Conservation (phyloP, 2,888 invertebrate genomes). For the Slavum lentiscoides region DNA sequence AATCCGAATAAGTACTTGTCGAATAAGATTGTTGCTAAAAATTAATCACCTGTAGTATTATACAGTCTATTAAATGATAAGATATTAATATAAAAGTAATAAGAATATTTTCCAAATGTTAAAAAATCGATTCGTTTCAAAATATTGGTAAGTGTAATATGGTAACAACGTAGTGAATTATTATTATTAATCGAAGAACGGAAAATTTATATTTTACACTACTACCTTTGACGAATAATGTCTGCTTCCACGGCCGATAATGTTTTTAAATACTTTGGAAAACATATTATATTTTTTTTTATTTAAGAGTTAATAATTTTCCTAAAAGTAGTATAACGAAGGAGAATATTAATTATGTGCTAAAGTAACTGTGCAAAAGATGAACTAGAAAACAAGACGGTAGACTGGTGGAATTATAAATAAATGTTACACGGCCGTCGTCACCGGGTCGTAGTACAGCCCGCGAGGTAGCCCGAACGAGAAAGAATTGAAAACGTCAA, state of each 20-base stretch:
- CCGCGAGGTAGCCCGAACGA: not conserved
- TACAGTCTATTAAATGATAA: too few relatives aligned
- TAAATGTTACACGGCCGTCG: not conserved
- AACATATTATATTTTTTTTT: conserved; percentile 19
- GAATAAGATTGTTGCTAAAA: not conserved
- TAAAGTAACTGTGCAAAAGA: not conserved
- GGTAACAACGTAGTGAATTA: not conserved
- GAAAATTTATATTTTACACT: not conserved
- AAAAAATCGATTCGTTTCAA: too few relatives aligned
- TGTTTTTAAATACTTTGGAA: conserved; percentile 42
- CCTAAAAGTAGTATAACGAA: not conserved
- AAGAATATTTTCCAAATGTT: not conserved
- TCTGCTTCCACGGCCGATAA: conserved; percentile 31
- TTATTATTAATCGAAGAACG: not conserved
- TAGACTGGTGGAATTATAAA: not conserved
- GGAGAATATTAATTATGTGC: not conserved
- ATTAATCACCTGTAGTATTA: too few relatives aligned
- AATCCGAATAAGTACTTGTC: not conserved
- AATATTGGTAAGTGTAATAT: not conserved
- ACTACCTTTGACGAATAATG: conserved; percentile 47
- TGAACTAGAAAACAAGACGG: not conserved
- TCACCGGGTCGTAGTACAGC: too few relatives aligned
- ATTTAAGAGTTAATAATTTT: not conserved
- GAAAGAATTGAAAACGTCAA: not conserved
- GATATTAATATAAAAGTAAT: not conserved